Evolutionary conservation across 2,797 vertebrate genomes (phyloP).

Genomic region (Kryptopterus vitreolus): DNA sequence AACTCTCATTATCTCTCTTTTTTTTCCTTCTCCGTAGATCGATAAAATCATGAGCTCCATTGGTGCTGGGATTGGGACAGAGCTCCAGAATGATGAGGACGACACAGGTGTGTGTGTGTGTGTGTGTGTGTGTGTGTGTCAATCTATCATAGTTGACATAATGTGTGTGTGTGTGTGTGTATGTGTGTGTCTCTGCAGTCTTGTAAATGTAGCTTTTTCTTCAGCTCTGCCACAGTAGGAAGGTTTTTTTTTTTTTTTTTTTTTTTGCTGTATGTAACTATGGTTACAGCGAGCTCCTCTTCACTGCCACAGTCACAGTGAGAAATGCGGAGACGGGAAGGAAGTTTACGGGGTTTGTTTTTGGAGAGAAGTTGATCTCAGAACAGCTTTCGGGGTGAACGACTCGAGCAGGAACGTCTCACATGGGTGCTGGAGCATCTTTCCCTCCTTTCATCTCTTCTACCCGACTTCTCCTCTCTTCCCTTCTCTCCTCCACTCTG

Average conservation of each 20-base stretch:
- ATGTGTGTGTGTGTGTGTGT: conserved; percentile 10
- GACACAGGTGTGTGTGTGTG: conserved; percentile 75
- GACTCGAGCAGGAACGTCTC: not conserved
- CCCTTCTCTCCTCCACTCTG: not conserved
- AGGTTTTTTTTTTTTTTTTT: conserved; percentile 51
- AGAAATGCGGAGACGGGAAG: conserved; percentile 41
- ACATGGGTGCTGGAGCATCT: not conserved
- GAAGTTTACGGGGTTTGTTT: conserved; percentile 19
- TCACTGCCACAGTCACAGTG: conserved; percentile 34
- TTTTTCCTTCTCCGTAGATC: conserved; percentile 77
- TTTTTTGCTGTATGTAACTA: conserved; percentile 53
- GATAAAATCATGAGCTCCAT: conserved; percentile 99
- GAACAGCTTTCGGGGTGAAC: not conserved
- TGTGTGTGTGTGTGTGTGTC: conserved; percentile 34
- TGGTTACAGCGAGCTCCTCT: conserved; percentile 43
- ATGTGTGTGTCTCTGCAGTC: not conserved
- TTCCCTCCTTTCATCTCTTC: not conserved
- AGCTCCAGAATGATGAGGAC: conserved; percentile 79
- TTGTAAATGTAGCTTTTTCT: conserved; percentile 39
- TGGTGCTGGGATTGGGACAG: conserved; percentile 89
- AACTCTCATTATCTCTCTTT: conserved; percentile 44
- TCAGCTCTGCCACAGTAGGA: conserved; percentile 38
- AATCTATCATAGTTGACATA: not conserved
- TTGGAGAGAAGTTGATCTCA: conserved; percentile 39
- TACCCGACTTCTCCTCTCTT: not conserved